phyloP scores from a whole-genome alignment of 2,888 invertebrate genomes.

The Hemaris fuciformis region DNA sequence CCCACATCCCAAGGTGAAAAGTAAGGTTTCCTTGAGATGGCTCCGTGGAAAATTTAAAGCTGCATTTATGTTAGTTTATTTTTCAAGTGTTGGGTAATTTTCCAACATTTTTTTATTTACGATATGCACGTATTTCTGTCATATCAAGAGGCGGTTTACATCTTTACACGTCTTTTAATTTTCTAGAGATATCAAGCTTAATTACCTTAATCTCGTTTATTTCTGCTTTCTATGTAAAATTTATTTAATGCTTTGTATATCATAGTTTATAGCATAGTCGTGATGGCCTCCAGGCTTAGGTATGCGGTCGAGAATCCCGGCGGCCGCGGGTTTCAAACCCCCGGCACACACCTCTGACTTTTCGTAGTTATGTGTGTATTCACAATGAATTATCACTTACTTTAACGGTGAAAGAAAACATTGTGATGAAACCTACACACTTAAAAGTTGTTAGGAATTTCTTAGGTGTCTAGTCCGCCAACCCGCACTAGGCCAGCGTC shows the following conservation, averaged over 20 bases:
- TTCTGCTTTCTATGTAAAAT: not conserved
- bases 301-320: no score
- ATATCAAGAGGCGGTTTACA: not conserved
- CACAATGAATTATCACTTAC: no score
- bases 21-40: slow-evolving; percentile 64
- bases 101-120: slow-evolving; percentile 15
- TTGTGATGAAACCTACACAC: no score
- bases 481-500: no score
- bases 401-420: no score
- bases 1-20: slow-evolving; percentile 44
- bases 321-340: no score
- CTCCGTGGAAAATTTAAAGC: slow-evolving; percentile 62
- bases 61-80: slow-evolving; percentile 73
- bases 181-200: not conserved
- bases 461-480: no score
- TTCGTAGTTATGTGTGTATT: no score
- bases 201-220: not conserved
- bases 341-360: no score
- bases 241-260: not conserved
- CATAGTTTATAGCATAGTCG: no score
- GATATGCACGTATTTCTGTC: slow-evolving; percentile 1
- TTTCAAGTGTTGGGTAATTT: slow-evolving; percentile 67
- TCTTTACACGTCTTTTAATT: slow-evolving; percentile 6
- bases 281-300: no score
- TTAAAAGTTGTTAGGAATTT: no score